phyloP scores from a whole-genome alignment of 30 jellyfish, hydroid and myxozoan genomes.

The Mastigias papua region DNA sequence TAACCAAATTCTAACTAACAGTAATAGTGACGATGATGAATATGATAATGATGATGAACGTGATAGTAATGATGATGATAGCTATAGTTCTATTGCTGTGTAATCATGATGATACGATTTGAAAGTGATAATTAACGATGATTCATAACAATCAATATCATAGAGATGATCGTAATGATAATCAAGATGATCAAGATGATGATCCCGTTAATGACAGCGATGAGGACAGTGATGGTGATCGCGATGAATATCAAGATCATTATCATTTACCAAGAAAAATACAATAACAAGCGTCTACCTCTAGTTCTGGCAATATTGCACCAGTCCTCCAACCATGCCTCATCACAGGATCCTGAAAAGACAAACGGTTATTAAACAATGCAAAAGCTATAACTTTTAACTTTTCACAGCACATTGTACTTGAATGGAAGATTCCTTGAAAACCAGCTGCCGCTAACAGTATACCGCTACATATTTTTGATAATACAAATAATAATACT shows the following conservation, averaged over 20 bases:
- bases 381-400: too few species aligned
- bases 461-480: too few species aligned
- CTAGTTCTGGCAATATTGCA: conserved; percentile 95
- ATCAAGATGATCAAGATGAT: conserved; percentile 12
- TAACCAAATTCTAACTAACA: too few species aligned
- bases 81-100: not conserved
- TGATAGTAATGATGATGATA: not conserved
- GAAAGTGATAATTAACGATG: not conserved
- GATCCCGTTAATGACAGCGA: not conserved
- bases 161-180: conserved; percentile 14
- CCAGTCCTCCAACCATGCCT: conserved; percentile 99
- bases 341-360: conserved; percentile 91
- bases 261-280: too few species aligned
- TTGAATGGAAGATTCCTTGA: too few species aligned
- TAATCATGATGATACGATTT: not conserved
- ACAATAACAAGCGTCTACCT: too few species aligned
- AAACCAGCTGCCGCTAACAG: too few species aligned
- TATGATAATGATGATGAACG: not conserved
- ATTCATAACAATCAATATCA: not conserved
- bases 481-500: too few species aligned
- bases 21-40: not conserved
- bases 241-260: conserved; percentile 2
- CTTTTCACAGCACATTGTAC: too few species aligned
- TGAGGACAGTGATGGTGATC: conserved; percentile 16
- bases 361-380: too few species aligned